phyloP scores from a whole-genome alignment of 2,797 vertebrate genomes.

The Malacoctenus gilli region DNA sequence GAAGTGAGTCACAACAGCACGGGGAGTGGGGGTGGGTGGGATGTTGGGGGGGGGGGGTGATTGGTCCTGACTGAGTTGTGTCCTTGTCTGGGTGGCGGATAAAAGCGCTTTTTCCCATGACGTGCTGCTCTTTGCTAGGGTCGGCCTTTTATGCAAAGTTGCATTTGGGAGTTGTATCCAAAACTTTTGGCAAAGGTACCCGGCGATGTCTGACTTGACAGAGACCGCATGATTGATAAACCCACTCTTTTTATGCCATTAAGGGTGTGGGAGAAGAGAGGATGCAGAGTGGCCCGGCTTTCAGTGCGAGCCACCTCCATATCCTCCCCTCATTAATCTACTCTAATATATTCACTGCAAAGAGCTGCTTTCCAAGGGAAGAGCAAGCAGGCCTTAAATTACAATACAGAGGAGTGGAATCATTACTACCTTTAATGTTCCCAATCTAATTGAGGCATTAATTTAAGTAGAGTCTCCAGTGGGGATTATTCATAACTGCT shows the following conservation, averaged over 20 bases:
- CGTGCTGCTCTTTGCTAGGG: background rate
- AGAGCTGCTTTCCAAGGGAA: constrained; percentile 77
- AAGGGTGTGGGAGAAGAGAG: constrained; percentile 53
- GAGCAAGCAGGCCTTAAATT: constrained; percentile 82
- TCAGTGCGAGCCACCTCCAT: constrained; percentile 71
- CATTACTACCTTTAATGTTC: constrained; percentile 86
- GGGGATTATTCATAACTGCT: constrained; percentile 83
- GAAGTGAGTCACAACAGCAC: constrained; percentile 50
- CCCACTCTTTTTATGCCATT: constrained; percentile 54
- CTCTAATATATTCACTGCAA: constrained; percentile 79
- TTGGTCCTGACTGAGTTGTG: constrained; percentile 41
- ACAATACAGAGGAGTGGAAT: constrained; percentile 83
- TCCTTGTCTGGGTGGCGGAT: constrained; percentile 24
- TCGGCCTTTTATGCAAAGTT: constrained; percentile 19
- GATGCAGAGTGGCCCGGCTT: constrained; percentile 62
- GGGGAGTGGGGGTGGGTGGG: constrained; percentile 56
- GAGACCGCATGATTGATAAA: constrained; percentile 63
- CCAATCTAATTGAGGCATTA: constrained; percentile 86
- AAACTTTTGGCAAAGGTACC: constrained; percentile 20
- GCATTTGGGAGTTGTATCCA: constrained; percentile 18
- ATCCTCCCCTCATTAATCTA: constrained; percentile 81
- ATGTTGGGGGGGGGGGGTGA: too few species aligned
- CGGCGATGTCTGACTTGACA: constrained; percentile 50
- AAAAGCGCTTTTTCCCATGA: constrained; percentile 1
- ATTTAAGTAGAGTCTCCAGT: constrained; percentile 81